phyloP scores from a whole-genome alignment of 2,888 invertebrate genomes.

The Hypsopygia costalis region DNA sequence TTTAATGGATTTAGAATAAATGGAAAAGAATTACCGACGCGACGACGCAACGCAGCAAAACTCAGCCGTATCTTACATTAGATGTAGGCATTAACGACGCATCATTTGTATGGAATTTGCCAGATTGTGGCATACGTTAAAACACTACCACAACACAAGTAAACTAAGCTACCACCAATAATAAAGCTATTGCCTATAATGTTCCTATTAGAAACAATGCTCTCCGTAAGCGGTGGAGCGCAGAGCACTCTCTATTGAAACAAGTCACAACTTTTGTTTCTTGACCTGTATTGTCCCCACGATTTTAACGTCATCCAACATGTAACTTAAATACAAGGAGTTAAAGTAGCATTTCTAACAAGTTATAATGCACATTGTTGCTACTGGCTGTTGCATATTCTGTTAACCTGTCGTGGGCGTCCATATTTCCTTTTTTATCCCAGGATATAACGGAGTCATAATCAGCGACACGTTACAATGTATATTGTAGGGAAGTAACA shows the following conservation, averaged over 20 bases:
- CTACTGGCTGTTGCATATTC: constrained; percentile 5
- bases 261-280: constrained; percentile 5
- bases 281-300: constrained; percentile 7
- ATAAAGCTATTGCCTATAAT: constrained; percentile 4
- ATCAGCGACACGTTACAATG: too few species aligned
- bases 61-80: too few species aligned
- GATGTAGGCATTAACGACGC: too few species aligned
- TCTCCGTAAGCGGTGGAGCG: constrained; percentile 1
- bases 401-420: constrained; percentile 7
- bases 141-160: too few species aligned
- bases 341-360: constrained; percentile 1
- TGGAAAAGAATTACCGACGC: too few species aligned
- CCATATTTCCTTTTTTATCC: constrained; percentile 8
- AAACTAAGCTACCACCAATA: constrained; percentile 1
- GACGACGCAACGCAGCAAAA: too few species aligned
- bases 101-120: too few species aligned
- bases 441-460: constrained; percentile 5
- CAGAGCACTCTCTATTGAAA: constrained; percentile 4
- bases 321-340: background rate
- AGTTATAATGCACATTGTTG: constrained; percentile 6
- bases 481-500: too few species aligned
- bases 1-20: too few species aligned
- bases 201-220: constrained; percentile 1
- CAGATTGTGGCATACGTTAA: too few species aligned
- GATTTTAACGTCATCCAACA: constrained; percentile 2